Percentiles rank a stretch among this genome's conserved stretches.
phyloP scores from a whole-genome alignment of 2,797 vertebrate genomes.

The Nyctalus aviator region DNA sequence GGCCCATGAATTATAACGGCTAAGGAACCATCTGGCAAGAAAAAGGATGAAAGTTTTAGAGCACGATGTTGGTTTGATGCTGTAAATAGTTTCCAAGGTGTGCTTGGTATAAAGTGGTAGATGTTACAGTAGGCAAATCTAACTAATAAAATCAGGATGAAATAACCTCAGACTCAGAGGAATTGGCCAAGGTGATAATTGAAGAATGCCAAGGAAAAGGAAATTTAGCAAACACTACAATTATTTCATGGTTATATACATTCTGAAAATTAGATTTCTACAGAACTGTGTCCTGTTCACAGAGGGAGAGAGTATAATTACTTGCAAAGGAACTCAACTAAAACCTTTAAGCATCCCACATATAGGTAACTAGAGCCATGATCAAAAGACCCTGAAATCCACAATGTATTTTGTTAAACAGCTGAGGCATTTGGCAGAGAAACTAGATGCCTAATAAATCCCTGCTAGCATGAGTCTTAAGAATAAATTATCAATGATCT shows the following conservation, averaged over 20 bases:
- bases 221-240: background rate
- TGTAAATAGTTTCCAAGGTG: background rate
- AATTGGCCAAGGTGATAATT: background rate
- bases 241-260: background rate
- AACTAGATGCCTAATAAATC: background rate
- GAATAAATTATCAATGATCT: background rate
- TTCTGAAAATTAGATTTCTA: background rate
- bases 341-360: background rate
- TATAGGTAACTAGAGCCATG: background rate
- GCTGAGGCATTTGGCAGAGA: background rate
- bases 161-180: background rate
- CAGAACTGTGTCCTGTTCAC: background rate
- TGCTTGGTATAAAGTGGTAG: background rate
- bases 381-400: background rate
- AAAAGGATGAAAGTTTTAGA: slow-evolving; percentile 14
- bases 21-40: background rate
- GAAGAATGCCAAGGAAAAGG: background rate
- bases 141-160: background rate
- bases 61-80: background rate
- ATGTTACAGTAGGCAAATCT: background rate
- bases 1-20: background rate
- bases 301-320: background rate
- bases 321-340: background rate
- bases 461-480: background rate
- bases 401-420: background rate